A percentile compares a stretch with the other conserved stretches of the same genome.
phyloP scores from a whole-genome alignment of 1,140 invertebrate genomes.

The Ceratitis capitata region DNA sequence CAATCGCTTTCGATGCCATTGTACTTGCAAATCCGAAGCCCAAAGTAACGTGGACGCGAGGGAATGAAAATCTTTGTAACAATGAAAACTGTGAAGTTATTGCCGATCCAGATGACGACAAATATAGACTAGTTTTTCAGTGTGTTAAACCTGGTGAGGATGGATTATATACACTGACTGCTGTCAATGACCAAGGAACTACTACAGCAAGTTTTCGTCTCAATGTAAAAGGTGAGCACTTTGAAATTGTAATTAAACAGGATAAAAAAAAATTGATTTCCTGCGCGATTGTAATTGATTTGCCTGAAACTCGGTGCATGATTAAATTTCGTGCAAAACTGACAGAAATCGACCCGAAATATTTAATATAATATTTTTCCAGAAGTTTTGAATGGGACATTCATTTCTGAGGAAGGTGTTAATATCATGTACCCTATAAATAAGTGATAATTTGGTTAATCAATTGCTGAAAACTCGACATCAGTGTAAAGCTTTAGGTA shows the following conservation, averaged over 20 bases:
- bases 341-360: too few species aligned
- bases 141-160: slow-evolving; percentile 77
- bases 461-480: too few species aligned
- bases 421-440: too few species aligned
- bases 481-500: too few species aligned
- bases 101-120: slow-evolving; percentile 61
- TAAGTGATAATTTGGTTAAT: too few species aligned
- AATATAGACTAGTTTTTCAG: slow-evolving; percentile 73
- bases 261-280: too few species aligned
- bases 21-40: slow-evolving; percentile 83
- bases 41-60: slow-evolving; percentile 76
- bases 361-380: too few species aligned
- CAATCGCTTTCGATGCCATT: slow-evolving; percentile 75
- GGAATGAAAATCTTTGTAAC: slow-evolving; percentile 63
- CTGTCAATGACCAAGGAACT: slow-evolving; percentile 81
- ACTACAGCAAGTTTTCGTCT: slow-evolving; percentile 75
- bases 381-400: too few species aligned
- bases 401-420: too few species aligned
- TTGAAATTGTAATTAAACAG: not conserved
- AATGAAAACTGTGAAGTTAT: slow-evolving; percentile 64
- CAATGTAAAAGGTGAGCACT: slow-evolving; percentile 80
- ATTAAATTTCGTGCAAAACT: too few species aligned
- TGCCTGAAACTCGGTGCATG: too few species aligned
- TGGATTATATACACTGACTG: slow-evolving; percentile 81
- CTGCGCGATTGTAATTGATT: too few species aligned